These are phyloP conservation scores for Limnodromus scolopaceus DNA, from an alignment of 2,797 vertebrate genomes.

Conservation along the genomic window DNA sequence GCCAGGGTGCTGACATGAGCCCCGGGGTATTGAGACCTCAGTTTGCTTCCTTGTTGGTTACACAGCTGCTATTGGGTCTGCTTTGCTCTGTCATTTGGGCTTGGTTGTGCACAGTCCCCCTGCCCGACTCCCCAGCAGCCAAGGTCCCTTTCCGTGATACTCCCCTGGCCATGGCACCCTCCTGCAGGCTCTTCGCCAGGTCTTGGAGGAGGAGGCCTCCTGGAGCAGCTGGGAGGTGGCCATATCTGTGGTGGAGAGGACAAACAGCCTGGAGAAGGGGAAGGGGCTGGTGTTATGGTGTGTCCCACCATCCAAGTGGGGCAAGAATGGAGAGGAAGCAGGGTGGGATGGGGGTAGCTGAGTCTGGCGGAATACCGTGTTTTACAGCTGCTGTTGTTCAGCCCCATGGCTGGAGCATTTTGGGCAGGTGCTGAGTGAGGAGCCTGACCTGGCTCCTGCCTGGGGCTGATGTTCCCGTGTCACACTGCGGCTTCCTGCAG, in stretches of 20 bases:
- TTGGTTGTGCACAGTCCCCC: neutral
- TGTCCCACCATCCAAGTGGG: neutral
- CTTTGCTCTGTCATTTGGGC: neutral
- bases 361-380: neutral
- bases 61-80: neutral
- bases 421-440: neutral
- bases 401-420: neutral
- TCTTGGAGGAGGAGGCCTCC: neutral
- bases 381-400: neutral
- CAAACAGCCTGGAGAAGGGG: neutral
- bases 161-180: neutral
- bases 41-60: neutral
- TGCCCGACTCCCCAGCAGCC: neutral
- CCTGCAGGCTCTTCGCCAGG: neutral
- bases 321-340: neutral
- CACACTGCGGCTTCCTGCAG: neutral
- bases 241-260: neutral
- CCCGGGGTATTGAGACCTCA: neutral
- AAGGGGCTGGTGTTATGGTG: neutral
- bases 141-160: neutral
- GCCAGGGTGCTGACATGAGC: neutral
- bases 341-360: neutral
- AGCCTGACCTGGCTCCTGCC: neutral
- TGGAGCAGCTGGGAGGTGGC: neutral
- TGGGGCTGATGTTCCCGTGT: accelerated